These are phyloP conservation scores for Lacanobia oleracea DNA, from an alignment of 2,888 invertebrate genomes.

Conservation along the genomic window DNA sequence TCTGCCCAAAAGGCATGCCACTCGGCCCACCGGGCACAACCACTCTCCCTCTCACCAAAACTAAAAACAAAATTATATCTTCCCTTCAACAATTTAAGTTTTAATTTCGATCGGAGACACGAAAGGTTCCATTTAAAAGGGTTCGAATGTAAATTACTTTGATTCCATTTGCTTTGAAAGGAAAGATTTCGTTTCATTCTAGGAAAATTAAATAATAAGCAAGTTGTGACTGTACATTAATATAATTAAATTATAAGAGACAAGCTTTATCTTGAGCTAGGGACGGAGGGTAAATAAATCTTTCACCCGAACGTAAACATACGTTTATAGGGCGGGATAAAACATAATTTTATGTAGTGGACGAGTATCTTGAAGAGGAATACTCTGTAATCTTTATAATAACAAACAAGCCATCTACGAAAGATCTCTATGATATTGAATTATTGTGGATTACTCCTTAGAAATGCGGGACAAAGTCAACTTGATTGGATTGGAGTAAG, in stretches of 20 bases:
- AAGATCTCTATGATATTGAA: constrained; percentile 10
- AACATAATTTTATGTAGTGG: constrained; percentile 18
- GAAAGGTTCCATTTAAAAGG: constrained; percentile 68
- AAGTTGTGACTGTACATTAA: constrained; percentile 36
- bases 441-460: constrained; percentile 33
- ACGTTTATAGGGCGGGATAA: constrained; percentile 1
- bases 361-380: constrained; percentile 13
- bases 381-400: constrained; percentile 47
- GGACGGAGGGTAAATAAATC: constrained; percentile 2
- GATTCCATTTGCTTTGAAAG: constrained; percentile 70
- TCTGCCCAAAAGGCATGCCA: constrained; percentile 75
- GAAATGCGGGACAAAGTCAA: constrained; percentile 36
- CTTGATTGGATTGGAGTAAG: constrained; percentile 37
- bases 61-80: constrained; percentile 75
- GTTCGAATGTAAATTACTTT: constrained; percentile 72
- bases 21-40: constrained; percentile 59
- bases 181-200: constrained; percentile 57
- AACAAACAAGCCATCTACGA: constrained; percentile 18
- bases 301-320: constrained; percentile 17
- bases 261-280: constrained; percentile 10
- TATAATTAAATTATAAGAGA: constrained; percentile 27
- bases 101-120: constrained; percentile 67
- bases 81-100: constrained; percentile 73
- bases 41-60: constrained; percentile 59
- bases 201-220: constrained; percentile 38